These are phyloP conservation scores for Scaptomyza pallida DNA, from an alignment of 1,140 invertebrate genomes.

Conservation along the genomic window DNA sequence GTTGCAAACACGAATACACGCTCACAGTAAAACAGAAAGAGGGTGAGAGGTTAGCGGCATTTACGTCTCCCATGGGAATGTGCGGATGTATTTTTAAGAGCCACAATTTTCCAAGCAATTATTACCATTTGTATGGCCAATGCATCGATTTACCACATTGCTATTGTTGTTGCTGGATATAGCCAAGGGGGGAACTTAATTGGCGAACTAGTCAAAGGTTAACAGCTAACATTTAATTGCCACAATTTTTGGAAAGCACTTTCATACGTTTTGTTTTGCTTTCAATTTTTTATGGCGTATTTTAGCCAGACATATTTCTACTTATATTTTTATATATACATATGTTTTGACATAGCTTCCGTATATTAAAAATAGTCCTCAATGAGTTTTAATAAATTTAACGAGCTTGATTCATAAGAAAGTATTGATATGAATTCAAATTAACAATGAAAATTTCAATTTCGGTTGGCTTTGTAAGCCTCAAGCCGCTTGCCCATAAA, in stretches of 20 bases:
- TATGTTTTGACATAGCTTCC: too few species aligned
- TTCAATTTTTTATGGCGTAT: neutral
- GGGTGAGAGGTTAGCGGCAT: neutral
- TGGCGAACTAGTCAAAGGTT: constrained; percentile 14
- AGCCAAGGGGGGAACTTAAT: neutral
- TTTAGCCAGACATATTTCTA: neutral
- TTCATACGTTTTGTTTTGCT: neutral
- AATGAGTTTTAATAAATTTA: neutral
- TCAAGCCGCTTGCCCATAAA: neutral
- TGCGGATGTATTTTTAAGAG: constrained; percentile 72
- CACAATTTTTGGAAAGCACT: constrained; percentile 11
- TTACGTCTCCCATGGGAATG: constrained; percentile 55
- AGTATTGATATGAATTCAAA: neutral
- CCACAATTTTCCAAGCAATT: constrained; percentile 78
- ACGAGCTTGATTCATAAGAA: neutral
- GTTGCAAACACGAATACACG: constrained; percentile 50
- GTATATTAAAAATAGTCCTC: too few species aligned
- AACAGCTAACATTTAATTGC: constrained; percentile 23
- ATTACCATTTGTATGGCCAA: constrained; percentile 70
- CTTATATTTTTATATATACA: neutral
- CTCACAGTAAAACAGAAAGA: neutral
- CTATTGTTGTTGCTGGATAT: neutral
- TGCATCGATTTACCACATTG: constrained; percentile 32
- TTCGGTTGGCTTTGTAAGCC: neutral
- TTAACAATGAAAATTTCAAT: constrained; percentile 1